Evolutionary conservation across 2,888 invertebrate genomes (phyloP).

Genomic region (Caradrina clavipalpis): DNA sequence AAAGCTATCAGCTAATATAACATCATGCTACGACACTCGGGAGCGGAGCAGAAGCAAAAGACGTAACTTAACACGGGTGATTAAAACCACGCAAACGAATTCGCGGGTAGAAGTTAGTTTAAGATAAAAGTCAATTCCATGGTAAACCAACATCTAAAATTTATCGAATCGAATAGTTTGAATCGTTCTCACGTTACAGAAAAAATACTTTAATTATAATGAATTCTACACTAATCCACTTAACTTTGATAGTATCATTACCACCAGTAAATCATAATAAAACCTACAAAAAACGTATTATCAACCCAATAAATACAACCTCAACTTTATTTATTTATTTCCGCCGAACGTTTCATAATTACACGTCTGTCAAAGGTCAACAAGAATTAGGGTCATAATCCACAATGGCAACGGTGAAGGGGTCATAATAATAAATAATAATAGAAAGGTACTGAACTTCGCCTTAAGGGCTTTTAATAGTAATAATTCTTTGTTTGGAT

Average conservation of each 20-base stretch:
- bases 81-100: no score
- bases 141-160: no score
- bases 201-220: background rate
- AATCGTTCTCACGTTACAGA: no score
- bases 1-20: no score
- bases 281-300: constrained; percentile 14
- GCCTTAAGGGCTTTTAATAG: constrained; percentile 68
- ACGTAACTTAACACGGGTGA: no score
- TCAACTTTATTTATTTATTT: constrained; percentile 56
- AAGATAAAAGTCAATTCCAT: no score
- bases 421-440: constrained; percentile 75
- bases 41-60: no score
- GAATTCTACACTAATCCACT: background rate
- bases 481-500: constrained; percentile 53
- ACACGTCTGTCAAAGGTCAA: constrained; percentile 71
- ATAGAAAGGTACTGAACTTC: constrained; percentile 74
- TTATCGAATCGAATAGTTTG: no score
- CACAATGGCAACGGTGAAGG: constrained; percentile 70
- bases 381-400: constrained; percentile 75
- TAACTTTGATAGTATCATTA: background rate
- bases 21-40: no score
- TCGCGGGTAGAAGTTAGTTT: no score
- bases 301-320: constrained; percentile 34
- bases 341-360: constrained; percentile 65
- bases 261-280: background rate